Base-by-base conservation (phyloP, 2,888 invertebrate genomes). In the Leptinotarsa rubiginosa region DNA sequence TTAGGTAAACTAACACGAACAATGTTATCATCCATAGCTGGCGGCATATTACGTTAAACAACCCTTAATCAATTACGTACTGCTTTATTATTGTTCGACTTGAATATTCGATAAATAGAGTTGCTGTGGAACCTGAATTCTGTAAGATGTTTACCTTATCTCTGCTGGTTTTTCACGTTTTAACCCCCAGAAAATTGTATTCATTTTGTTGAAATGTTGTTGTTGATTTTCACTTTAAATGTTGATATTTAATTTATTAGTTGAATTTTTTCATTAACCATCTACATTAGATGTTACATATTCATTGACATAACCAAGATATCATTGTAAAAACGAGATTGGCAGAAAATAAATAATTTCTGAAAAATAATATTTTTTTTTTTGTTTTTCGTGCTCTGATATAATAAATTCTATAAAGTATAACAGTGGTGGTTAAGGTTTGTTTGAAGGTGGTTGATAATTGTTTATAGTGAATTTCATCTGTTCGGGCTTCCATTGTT, bases 1-100 rank as follows among this genome's bases (percentile, higher is more conserved):
- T 77, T 74, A 69, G 73, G 77, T 77, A 77, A 77, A 77, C 77
- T 77, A 75, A 72, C 54, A 71, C 65, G 74, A 77, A 77, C 77
- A 77, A 77, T 77, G 77, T 78, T 76, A 78, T 67, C 52, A 20
- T 25, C 67, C 47, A 22, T 52, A 31, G 52, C 67, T 52, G 67
- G 52, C 52, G 52, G 67, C 67, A 31, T 52, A 52, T 31, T 67
- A 67, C 47, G 52, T 67, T 52, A 52, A 18, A 67, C 52, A 67
- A 67, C 52, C 52, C 52, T 67, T 52, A 13, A 67, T 67, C 52
- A 67, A 67, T 67, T 52, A 67, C 22, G 25, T 22, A 20, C 25
- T 15, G 25, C 22, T 59, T 59, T 59, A 25, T 25, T 22, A 16
- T 59, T 20, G 59, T 59, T 22, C 25, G 4, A 25, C n/a, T 59